These are phyloP conservation scores for Sebastiscus tertius DNA, from an alignment of 2,797 vertebrate species.

Conservation along the genomic window DNA sequence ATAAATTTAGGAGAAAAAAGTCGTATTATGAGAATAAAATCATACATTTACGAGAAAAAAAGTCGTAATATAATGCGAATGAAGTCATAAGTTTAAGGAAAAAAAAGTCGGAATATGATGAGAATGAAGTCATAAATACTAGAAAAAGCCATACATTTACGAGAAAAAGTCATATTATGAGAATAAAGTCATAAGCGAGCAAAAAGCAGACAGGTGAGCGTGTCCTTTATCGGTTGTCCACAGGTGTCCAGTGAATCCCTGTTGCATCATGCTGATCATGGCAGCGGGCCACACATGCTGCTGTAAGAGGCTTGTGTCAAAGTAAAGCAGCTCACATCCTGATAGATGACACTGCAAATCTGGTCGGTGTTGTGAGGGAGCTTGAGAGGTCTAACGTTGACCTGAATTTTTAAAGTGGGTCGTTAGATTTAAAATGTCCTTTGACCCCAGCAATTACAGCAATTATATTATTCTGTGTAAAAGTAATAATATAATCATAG, in stretches of 20 bases:
- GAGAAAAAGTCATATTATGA: too few species aligned
- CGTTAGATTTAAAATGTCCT: neutral
- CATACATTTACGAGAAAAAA: too few species aligned
- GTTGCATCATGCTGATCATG: conserved; percentile 48
- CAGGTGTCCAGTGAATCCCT: conserved; percentile 51
- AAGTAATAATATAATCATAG: neutral
- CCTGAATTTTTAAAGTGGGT: neutral
- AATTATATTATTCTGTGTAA: neutral
- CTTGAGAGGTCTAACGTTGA: neutral
- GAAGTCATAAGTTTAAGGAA: neutral
- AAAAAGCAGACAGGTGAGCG: conserved; percentile 3
- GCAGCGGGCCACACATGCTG: conserved; percentile 32
- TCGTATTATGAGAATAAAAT: too few species aligned
- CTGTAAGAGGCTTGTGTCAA: conserved; percentile 69
- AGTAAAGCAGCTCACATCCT: conserved; percentile 51
- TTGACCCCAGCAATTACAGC: neutral
- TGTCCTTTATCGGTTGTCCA: conserved; percentile 32
- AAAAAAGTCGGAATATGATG: too few species aligned
- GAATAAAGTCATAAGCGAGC: neutral
- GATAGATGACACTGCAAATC: conserved; percentile 61
- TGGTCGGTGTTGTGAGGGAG: conserved; percentile 3
- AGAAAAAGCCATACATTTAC: too few species aligned
- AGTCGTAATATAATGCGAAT: too few species aligned
- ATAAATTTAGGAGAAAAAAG: too few species aligned
- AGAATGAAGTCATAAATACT: too few species aligned